Base-by-base conservation (phyloP, 2,113 vertebrate species). In the Ovibos moschatus region DNA sequence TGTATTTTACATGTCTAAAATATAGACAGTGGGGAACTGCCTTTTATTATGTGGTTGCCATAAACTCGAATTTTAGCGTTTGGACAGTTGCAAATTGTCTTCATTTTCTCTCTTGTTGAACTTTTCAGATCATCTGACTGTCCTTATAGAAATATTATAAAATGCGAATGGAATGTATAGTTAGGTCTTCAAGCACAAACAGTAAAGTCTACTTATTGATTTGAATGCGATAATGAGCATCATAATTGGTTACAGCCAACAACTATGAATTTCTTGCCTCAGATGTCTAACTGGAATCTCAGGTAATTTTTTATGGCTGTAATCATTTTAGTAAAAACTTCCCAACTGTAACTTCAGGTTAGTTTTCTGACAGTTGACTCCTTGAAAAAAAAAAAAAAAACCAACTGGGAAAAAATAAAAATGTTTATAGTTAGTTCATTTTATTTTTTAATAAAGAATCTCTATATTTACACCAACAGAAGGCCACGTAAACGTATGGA, bases 41-140 rank as follows among this genome's bases (percentile, higher is more conserved):
- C 62, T 64, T 97, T 98, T 96, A 96, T 96, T 91, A 71, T 5
- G 23, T 51, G 30, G 45, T 86, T 97, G 81, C 98, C 53, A 64
- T 57, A 92, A 97, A 90, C n/a, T 55, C 47, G 47, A 85, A 94
- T 95, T 98, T 97, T 71, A 36, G 55, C 92, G 81, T 92, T 97
- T 95, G 62, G 94, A 95, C 87, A 91, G 16, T 97, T 97, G 89
- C 7, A 97, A 60, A 55, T 85, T 14, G 12, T 90, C 64, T 62
- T 55, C 94, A 95, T 15, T 98, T 98, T 98, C 94, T 98, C 74
- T 53, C 95, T 28, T 74, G 96, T 91, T 97, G 88, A 97, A 95
- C 45, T 86, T 95, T 82, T 97, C 92, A 95, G 51, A 79, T 79
- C 92, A 55, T 96, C 62, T 94, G 78, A 62, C 47, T 97, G n/a